These are phyloP conservation scores for Cyclophora punctaria DNA, from an alignment of 2,888 invertebrate genomes.

Conservation along the genomic window DNA sequence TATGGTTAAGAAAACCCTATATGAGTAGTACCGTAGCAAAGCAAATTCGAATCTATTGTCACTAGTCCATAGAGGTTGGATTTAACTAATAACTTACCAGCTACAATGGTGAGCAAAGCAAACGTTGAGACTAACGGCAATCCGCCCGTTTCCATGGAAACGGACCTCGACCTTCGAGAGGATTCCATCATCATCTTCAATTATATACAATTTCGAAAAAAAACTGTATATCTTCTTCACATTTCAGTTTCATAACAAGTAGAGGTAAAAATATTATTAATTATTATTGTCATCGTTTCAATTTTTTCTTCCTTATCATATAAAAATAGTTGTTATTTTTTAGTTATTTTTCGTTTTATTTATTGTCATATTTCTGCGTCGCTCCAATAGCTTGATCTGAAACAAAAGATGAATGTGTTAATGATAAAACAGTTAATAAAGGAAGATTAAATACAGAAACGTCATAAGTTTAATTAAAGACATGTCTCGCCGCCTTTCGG, in stretches of 20 bases:
- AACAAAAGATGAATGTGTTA: constrained; percentile 36
- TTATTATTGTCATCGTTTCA: constrained; percentile 33
- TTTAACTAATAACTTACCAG: constrained; percentile 40
- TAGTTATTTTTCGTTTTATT: constrained; percentile 9
- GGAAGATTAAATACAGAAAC: constrained; percentile 5
- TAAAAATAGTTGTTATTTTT: too few relatives aligned
- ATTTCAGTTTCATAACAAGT: constrained; percentile 31
- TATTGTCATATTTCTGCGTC: constrained; percentile 30
- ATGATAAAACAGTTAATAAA: constrained; percentile 1
- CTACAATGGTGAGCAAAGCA: constrained; percentile 64
- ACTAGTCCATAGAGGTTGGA: background rate
- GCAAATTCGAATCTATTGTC: too few relatives aligned
- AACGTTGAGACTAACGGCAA: constrained; percentile 64
- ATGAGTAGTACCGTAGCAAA: too few relatives aligned
- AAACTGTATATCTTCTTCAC: constrained; percentile 29
- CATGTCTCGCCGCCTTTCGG: constrained; percentile 12
- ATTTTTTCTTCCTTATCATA: too few relatives aligned
- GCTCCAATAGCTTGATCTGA: constrained; percentile 32
- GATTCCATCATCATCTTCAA: constrained; percentile 50
- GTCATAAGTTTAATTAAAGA: constrained; percentile 18
- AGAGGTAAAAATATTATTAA: constrained; percentile 3
- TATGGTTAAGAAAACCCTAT: too few relatives aligned
- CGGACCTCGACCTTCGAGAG: constrained; percentile 41
- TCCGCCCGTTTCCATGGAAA: constrained; percentile 61
- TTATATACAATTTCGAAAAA: constrained; percentile 4